phyloP scores from a whole-genome alignment of 2,888 invertebrate genomes.

The Alentia gelatinosa region DNA sequence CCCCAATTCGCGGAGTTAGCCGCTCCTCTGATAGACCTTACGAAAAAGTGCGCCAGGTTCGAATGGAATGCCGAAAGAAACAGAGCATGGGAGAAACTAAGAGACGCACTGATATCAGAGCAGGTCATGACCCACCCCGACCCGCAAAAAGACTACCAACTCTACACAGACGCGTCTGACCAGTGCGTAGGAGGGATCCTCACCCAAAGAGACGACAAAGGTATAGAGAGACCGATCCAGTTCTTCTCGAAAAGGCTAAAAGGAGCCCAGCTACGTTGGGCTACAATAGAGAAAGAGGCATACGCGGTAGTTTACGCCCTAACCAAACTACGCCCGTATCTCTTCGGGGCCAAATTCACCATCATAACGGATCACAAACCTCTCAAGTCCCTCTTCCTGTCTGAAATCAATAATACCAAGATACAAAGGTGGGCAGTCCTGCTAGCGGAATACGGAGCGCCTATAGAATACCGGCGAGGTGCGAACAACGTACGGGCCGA shows the following conservation, averaged over 20 bases:
- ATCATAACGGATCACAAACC: conserved; percentile 48
- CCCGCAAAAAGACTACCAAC: conserved; percentile 4
- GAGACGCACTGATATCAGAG: neutral
- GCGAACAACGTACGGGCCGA: conserved; percentile 7
- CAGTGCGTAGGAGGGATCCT: conserved; percentile 26
- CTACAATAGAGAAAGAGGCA: conserved; percentile 39
- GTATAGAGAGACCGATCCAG: conserved; percentile 8
- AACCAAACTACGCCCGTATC: conserved; percentile 38
- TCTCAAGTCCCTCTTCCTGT: conserved; percentile 28
- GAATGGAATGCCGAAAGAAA: neutral
- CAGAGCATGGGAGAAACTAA: conserved; percentile 29
- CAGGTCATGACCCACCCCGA: conserved; percentile 7
- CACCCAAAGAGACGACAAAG: neutral
- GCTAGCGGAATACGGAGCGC: conserved; percentile 33
- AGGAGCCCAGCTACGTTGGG: neutral
- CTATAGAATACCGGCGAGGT: neutral
- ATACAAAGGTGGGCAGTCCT: conserved; percentile 48
- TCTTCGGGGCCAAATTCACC: conserved; percentile 25
- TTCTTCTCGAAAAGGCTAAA: conserved; percentile 15
- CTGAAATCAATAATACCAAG: conserved; percentile 15
- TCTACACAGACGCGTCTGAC: conserved; percentile 30
- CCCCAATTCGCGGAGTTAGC: conserved; percentile 51
- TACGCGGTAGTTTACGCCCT: conserved; percentile 46
- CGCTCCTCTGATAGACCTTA: conserved; percentile 7
- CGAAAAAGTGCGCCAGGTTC: neutral